Evolutionary conservation across 2,888 invertebrate genomes (phyloP).

Genomic region (Polyploca ridens): DNA sequence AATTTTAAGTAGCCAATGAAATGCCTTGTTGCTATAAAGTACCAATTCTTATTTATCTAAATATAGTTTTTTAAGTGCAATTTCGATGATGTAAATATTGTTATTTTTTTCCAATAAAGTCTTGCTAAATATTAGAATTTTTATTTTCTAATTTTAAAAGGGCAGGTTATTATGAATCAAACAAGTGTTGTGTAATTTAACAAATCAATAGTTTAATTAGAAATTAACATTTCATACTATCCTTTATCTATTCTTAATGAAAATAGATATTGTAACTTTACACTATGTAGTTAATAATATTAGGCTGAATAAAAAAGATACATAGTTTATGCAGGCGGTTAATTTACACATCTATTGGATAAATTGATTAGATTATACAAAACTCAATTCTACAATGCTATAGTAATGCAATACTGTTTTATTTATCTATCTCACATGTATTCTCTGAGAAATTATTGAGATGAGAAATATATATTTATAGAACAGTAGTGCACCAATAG

Average conservation of each 20-base stretch:
- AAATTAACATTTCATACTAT: slow-evolving; percentile 78
- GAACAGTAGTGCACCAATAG: slow-evolving; percentile 1
- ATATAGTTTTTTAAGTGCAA: neutral
- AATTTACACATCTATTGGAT: slow-evolving; percentile 63
- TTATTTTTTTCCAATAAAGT: neutral
- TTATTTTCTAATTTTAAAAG: neutral
- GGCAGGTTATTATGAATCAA: slow-evolving; percentile 50
- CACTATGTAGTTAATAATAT: slow-evolving; percentile 57
- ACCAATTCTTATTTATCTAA: neutral
- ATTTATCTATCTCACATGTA: neutral
- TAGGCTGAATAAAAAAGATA: slow-evolving; percentile 71
- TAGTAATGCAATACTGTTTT: slow-evolving; percentile 5
- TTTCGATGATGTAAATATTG: neutral
- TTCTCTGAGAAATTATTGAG: neutral
- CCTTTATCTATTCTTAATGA: slow-evolving; percentile 70
- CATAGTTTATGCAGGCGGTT: slow-evolving; percentile 70
- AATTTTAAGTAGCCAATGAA: neutral
- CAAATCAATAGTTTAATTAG: slow-evolving; percentile 80
- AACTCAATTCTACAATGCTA: slow-evolving; percentile 53
- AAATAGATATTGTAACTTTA: slow-evolving; percentile 67
- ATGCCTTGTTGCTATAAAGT: neutral
- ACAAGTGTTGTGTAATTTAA: slow-evolving; percentile 59
- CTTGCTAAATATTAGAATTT: neutral
- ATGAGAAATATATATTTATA: neutral
- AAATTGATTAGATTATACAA: slow-evolving; percentile 58